Percentiles rank a stretch among this genome's conserved stretches.
These are phyloP conservation scores for Chrysopilus asiliformis DNA, from an alignment of 2,888 invertebrate genomes.

Conservation along the genomic window DNA sequence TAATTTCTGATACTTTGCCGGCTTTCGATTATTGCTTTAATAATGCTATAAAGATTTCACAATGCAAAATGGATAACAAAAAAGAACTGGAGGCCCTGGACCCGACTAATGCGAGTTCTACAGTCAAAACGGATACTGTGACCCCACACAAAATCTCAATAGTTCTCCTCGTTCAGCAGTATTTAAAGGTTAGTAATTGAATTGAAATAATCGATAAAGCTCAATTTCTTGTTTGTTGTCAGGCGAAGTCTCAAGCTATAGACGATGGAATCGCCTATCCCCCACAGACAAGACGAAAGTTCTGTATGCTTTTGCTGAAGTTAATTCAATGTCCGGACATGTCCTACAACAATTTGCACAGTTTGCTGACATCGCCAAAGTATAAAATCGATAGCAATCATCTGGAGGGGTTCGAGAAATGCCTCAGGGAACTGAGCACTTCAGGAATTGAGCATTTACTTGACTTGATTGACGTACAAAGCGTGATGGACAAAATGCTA, in stretches of 20 bases:
- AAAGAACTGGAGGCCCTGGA: neutral
- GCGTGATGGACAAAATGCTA: conserved; percentile 45
- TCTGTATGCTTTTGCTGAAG: conserved; percentile 67
- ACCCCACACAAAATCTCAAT: conserved; percentile 73
- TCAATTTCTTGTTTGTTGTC: neutral
- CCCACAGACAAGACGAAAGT: conserved; percentile 55
- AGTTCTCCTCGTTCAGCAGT: conserved; percentile 60
- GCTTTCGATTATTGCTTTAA: no score
- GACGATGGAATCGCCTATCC: conserved; percentile 21
- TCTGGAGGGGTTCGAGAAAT: conserved; percentile 42
- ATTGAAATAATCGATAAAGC: neutral
- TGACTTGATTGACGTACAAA: conserved; percentile 49
- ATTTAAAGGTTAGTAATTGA: conserved; percentile 46
- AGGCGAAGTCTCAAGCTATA: conserved; percentile 27
- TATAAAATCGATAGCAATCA: conserved; percentile 28
- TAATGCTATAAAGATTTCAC: no score
- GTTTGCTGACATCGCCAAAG: conserved; percentile 39
- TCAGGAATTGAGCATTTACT: conserved; percentile 49
- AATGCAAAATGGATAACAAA: conserved; percentile 1
- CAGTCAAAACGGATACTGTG: conserved; percentile 37
- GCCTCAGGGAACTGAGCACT: conserved; percentile 37
- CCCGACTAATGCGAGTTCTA: conserved; percentile 20
- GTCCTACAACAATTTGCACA: conserved; percentile 52
- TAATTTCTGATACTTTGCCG: no score
- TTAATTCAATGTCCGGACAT: conserved; percentile 69